phyloP scores from a whole-genome alignment of 1,140 invertebrate genomes.

The Tetraneura akinire region DNA sequence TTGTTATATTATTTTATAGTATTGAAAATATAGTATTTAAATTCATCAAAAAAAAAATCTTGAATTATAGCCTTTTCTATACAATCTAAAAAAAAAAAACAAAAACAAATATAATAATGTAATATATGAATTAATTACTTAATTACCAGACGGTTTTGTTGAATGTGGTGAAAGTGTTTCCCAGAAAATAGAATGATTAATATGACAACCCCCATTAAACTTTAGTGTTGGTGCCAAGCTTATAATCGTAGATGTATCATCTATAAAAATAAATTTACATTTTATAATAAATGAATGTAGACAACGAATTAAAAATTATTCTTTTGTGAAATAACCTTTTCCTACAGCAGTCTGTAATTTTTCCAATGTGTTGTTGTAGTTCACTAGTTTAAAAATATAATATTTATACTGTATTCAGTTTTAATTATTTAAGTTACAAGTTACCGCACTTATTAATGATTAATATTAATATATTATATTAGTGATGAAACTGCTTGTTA shows the following conservation, averaged over 20 bases:
- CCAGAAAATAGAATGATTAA: constrained; percentile 99
- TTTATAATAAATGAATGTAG: constrained; percentile 37
- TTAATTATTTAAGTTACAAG: no score
- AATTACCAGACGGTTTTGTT: constrained; percentile 57
- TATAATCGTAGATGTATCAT: constrained; percentile 79
- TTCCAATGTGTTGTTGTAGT: constrained; percentile 93
- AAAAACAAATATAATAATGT: no score
- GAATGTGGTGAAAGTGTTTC: constrained; percentile 74
- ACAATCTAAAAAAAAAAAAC: constrained; percentile 61
- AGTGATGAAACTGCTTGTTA: no score
- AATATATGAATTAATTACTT: no score
- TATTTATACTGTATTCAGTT: no score
- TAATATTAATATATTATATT: no score
- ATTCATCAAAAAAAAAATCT: constrained; percentile 85
- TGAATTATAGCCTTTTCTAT: constrained; percentile 69
- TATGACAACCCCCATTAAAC: constrained; percentile 99
- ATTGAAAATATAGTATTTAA: no score
- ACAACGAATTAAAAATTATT: no score
- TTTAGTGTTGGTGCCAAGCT: constrained; percentile 79
- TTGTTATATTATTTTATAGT: no score
- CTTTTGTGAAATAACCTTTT: constrained; percentile 65
- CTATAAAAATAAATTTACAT: constrained; percentile 58
- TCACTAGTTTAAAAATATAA: no score
- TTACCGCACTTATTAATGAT: no score
- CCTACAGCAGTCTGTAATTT: constrained; percentile 82